Conservation (phyloP, 2,888 invertebrate genomes). For the Drosophila anomalata region DNA sequence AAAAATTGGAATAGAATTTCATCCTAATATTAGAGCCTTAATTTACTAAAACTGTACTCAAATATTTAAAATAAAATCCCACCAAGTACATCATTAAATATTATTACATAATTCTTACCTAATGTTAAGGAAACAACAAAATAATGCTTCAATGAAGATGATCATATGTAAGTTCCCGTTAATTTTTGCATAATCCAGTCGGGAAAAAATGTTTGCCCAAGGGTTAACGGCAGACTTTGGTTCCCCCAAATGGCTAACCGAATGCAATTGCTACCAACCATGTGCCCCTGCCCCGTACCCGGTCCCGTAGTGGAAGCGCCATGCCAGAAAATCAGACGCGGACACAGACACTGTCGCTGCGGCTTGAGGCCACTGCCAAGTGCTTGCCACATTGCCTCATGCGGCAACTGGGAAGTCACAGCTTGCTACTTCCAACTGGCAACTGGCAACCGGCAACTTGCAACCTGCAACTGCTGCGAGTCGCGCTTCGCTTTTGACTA, state of each 20-base stretch:
- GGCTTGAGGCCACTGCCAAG: constrained; percentile 9
- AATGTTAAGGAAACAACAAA: background rate
- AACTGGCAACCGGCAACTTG: constrained; percentile 1
- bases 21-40: background rate
- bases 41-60: background rate
- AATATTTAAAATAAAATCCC: background rate
- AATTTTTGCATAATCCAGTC: background rate
- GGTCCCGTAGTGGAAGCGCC: constrained; percentile 7
- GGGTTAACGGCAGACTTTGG: constrained; percentile 37
- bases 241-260: constrained; percentile 40
- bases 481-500: constrained; percentile 71
- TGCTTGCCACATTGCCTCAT: constrained; percentile 12
- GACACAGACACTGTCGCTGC: constrained; percentile 12
- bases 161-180: background rate
- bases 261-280: constrained; percentile 42
- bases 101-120: background rate
- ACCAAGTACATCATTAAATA: background rate
- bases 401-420: constrained; percentile 22
- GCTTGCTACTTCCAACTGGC: constrained; percentile 4
- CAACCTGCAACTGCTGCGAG: constrained; percentile 50
- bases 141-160: background rate
- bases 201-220: background rate
- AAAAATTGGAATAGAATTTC: background rate
- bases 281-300: constrained; percentile 6
- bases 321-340: constrained; percentile 19